Conservation (phyloP, 92 coral and sea anemone species). For the Porites lobata region DNA sequence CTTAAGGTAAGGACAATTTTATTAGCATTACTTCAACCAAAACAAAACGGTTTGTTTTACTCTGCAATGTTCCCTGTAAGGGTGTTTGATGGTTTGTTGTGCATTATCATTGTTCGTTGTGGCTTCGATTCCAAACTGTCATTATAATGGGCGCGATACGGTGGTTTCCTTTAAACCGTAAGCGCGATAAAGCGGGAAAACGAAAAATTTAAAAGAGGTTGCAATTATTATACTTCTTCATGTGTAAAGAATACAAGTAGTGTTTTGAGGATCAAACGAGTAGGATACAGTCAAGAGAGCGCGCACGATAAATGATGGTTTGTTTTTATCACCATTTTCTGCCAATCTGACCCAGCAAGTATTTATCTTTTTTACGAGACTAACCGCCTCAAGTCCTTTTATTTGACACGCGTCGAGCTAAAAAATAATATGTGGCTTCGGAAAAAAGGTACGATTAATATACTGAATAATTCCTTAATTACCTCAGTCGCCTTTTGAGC, state of each 20-base stretch:
- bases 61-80: not conserved
- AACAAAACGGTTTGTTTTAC: constrained; percentile 17
- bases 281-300: too few species aligned
- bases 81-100: not conserved
- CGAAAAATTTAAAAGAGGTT: not conserved
- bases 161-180: not conserved
- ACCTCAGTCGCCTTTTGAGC: not conserved
- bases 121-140: not conserved
- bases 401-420: not conserved
- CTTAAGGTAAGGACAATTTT: constrained; percentile 42
- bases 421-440: not conserved
- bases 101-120: not conserved
- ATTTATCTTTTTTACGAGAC: not conserved
- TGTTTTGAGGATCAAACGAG: too few species aligned
- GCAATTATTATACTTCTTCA: too few species aligned
- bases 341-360: too few species aligned
- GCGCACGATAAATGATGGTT: too few species aligned
- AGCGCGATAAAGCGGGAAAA: not conserved
- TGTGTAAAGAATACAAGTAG: too few species aligned
- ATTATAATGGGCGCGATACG: not conserved
- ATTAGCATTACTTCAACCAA: constrained; percentile 7
- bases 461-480: constrained; percentile 43
- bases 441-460: constrained; percentile 1
- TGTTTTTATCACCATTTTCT: too few species aligned
- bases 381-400: not conserved